Percentiles rank a stretch among this genome's conserved stretches.
These are phyloP conservation scores for Thaumatotibia leucotreta DNA, from an alignment of 1,140 invertebrate species.

Conservation along the genomic window DNA sequence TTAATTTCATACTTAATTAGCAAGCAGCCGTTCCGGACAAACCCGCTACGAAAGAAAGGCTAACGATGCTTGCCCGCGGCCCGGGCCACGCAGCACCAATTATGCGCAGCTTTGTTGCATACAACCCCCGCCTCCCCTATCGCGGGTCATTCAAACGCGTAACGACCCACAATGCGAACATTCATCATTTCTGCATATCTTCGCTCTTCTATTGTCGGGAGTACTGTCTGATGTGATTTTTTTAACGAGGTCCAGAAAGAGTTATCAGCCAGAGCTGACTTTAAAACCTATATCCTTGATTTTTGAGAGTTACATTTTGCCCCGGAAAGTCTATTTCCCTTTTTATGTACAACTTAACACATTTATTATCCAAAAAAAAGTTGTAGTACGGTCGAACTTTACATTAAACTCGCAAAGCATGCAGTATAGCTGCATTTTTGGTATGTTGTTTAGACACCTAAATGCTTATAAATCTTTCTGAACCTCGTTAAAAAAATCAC, in stretches of 20 bases:
- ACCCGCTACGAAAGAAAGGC: slow-evolving; percentile 70
- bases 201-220: neutral
- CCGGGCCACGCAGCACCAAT: slow-evolving; percentile 60
- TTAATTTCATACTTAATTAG: slow-evolving; percentile 77
- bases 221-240: neutral
- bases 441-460: no score
- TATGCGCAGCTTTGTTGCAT: slow-evolving; percentile 57
- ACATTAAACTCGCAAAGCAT: no score
- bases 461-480: no score
- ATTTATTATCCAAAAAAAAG: no score
- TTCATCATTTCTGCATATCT: neutral
- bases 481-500: neutral
- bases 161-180: slow-evolving; percentile 1
- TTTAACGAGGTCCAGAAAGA: neutral
- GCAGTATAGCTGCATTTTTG: no score
- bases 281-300: neutral
- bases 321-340: no score
- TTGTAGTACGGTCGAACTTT: no score
- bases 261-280: no score
- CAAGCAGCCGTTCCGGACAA: slow-evolving; percentile 54
- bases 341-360: no score
- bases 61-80: slow-evolving; percentile 64
- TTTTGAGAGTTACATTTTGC: no score
- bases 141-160: slow-evolving; percentile 9
- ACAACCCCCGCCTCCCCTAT: slow-evolving; percentile 30